Conservation (phyloP, 2,113 vertebrate genomes). For the Sinocyclocheilus maitianheensis region DNA sequence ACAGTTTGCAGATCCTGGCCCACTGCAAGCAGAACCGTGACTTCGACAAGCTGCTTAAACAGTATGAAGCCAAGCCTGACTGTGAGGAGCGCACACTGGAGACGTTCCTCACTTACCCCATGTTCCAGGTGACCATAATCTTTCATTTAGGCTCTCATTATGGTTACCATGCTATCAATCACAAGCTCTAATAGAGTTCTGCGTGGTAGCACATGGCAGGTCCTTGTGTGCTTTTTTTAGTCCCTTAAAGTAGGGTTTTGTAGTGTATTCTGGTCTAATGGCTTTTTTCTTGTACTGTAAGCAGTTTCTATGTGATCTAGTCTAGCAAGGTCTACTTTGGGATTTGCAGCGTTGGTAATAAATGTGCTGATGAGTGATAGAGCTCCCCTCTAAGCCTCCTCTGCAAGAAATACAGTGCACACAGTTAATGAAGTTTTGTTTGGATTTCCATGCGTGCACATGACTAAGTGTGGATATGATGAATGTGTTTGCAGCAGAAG, state of each 20-base stretch:
- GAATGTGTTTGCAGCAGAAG: conserved; percentile 40
- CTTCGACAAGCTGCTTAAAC: conserved; percentile 97
- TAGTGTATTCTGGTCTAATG: background rate
- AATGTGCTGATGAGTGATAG: conserved; percentile 67
- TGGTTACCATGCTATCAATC: background rate
- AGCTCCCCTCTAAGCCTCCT: conserved; percentile 59
- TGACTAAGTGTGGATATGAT: conserved; percentile 44
- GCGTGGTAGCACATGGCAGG: background rate
- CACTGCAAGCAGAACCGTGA: conserved; percentile 98
- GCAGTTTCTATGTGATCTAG: conserved; percentile 61
- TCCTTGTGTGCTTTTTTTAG: background rate
- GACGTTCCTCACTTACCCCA: conserved; percentile 98
- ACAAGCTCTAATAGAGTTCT: background rate
- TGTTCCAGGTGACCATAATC: conserved; percentile 87
- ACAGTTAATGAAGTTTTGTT: conserved; percentile 9
- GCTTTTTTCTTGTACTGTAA: conserved; percentile 57
- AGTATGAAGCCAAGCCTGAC: conserved; percentile 96
- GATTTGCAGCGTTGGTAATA: conserved; percentile 66
- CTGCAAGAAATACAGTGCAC: conserved; percentile 43
- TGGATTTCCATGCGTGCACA: conserved; percentile 40
- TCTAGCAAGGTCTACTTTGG: conserved; percentile 63
- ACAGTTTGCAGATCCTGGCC: conserved; percentile 97
- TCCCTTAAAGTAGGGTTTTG: background rate
- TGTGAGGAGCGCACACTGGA: conserved; percentile 96
- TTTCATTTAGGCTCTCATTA: background rate